Evolutionary conservation across 92 coral and sea anemone species (phyloP).

Genomic region (Parazoanthus swiftii): DNA sequence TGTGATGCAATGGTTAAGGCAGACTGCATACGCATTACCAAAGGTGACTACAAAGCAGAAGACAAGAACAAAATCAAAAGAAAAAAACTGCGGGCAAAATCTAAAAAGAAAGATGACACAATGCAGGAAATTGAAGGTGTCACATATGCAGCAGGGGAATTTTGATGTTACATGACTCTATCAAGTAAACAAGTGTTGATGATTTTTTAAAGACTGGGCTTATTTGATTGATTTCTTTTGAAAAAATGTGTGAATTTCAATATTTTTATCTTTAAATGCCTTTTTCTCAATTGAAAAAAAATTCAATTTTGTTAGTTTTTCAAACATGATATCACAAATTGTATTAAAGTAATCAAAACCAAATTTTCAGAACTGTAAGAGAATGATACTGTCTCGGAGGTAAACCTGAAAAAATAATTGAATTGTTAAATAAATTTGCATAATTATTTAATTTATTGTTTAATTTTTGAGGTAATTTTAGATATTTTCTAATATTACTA

Average conservation of each 20-base stretch:
- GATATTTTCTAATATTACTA: too few relatives aligned
- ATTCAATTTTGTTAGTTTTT: slow-evolving; percentile 5
- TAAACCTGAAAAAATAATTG: slow-evolving; percentile 7
- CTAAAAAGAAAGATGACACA: slow-evolving; percentile 11
- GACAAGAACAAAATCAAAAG: slow-evolving; percentile 43
- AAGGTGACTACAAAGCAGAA: slow-evolving; percentile 31
- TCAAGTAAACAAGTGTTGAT: background rate
- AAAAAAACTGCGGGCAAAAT: slow-evolving; percentile 8
- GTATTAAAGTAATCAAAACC: slow-evolving; percentile 18
- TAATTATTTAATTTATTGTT: too few relatives aligned
- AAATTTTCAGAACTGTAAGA: slow-evolving; percentile 35
- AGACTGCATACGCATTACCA: slow-evolving; percentile 29
- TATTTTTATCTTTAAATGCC: background rate
- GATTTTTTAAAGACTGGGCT: background rate
- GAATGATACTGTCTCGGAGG: slow-evolving; percentile 5
- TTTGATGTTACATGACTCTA: slow-evolving; percentile 15
- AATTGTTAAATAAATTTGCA: too few relatives aligned
- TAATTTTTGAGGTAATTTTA: too few relatives aligned
- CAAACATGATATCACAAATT: slow-evolving; percentile 43
- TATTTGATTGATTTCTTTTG: background rate
- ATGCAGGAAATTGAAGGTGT: slow-evolving; percentile 31
- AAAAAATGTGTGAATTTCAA: background rate
- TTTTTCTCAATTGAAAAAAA: slow-evolving; percentile 16
- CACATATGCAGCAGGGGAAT: slow-evolving; percentile 39
- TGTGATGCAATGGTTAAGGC: slow-evolving; percentile 17